Conservation (phyloP, 2,797 vertebrate genomes). For the Hippocampus kuda region DNA sequence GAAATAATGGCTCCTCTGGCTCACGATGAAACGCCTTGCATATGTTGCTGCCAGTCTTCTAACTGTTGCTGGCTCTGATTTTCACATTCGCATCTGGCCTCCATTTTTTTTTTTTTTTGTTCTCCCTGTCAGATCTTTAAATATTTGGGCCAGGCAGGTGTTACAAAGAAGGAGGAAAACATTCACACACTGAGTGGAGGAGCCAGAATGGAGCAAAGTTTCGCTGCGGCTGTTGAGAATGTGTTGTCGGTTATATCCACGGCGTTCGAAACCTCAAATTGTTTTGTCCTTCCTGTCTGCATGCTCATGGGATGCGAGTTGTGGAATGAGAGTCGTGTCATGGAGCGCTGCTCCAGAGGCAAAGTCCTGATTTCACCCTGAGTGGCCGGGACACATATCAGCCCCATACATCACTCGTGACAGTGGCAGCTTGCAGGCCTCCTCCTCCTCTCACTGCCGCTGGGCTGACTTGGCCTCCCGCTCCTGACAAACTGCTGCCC, state of each 20-base stretch:
- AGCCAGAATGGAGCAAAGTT: conserved; percentile 44
- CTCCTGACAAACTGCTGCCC: conserved; percentile 58
- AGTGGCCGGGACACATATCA: conserved; percentile 54
- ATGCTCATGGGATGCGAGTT: conserved; percentile 18
- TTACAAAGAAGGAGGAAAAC: conserved; percentile 26
- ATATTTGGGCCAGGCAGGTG: conserved; percentile 56
- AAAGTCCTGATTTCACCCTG: conserved; percentile 45
- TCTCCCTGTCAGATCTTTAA: conserved; percentile 51
- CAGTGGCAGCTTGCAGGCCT: conserved; percentile 58
- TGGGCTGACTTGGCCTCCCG: conserved; percentile 45
- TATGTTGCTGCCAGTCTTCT: conserved; percentile 56
- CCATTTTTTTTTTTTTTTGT: conserved; percentile 24
- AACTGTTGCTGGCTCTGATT: conserved; percentile 57
- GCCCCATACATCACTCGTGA: conserved; percentile 61
- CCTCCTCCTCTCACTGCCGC: conserved; percentile 58
- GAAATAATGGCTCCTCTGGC: conserved; percentile 63
- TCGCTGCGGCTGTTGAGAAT: conserved; percentile 11
- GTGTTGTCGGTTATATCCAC: conserved; percentile 2
- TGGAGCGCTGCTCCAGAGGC: conserved; percentile 41
- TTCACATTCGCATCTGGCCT: conserved; percentile 55
- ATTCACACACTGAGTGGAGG: conserved; percentile 44
- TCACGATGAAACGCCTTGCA: conserved; percentile 62
- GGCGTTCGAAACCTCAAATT: conserved; percentile 18
- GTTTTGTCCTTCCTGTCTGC: conserved; percentile 26
- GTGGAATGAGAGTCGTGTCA: conserved; percentile 35